These are phyloP conservation scores for Cistogaster globosa DNA, from an alignment of 2,888 invertebrate species.

Conservation along the genomic window DNA sequence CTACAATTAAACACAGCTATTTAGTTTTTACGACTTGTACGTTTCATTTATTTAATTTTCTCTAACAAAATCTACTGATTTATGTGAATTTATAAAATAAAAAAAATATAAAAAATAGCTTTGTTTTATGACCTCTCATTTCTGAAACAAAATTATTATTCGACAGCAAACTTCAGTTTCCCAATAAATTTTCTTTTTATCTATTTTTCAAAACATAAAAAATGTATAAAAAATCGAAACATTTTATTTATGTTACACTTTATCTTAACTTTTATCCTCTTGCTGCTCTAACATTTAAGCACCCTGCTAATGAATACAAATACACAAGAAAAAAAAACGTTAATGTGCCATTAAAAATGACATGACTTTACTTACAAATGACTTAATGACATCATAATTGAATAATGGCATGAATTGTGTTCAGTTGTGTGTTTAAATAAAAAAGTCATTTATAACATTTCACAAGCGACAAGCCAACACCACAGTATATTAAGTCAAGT, in stretches of 20 bases:
- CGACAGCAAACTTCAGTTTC: slow-evolving; percentile 3
- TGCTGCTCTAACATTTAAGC: neutral
- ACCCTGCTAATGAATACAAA: neutral
- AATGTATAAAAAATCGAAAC: slow-evolving; percentile 48
- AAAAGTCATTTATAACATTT: slow-evolving; percentile 69
- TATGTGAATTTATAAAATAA: neutral
- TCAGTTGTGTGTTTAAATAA: slow-evolving; percentile 51
- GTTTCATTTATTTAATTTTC: neutral
- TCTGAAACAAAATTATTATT: neutral
- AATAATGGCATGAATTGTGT: slow-evolving; percentile 73
- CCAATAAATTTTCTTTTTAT: slow-evolving; percentile 60
- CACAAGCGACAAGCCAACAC: slow-evolving; percentile 39
- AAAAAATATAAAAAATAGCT: neutral
- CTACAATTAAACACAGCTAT: no score
- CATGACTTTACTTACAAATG: slow-evolving; percentile 73
- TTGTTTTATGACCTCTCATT: neutral
- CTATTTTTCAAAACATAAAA: slow-evolving; percentile 23
- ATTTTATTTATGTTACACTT: slow-evolving; percentile 54
- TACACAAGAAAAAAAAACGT: slow-evolving; percentile 33
- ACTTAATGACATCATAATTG: slow-evolving; percentile 76
- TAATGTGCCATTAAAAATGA: slow-evolving; percentile 69
- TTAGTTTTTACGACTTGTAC: no score
- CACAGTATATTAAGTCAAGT: neutral
- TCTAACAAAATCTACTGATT: neutral
- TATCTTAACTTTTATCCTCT: slow-evolving; percentile 22